Conservation (phyloP, 2,888 invertebrate species). For the Oscheius sp. region DNA sequence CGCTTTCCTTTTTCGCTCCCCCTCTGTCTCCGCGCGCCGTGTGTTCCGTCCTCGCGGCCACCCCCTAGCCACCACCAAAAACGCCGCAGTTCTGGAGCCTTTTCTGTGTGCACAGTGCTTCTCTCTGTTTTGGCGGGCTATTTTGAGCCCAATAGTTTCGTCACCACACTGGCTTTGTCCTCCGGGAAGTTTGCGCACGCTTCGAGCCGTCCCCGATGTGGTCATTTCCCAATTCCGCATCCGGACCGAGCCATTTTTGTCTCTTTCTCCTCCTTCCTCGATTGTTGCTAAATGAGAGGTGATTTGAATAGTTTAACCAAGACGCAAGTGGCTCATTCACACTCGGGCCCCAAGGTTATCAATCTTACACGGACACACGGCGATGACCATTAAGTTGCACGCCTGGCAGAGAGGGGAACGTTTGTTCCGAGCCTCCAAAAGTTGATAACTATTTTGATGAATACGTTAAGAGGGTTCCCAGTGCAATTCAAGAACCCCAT, state of each 20-base stretch:
- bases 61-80: slow-evolving; percentile 10
- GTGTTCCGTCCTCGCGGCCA: slow-evolving; percentile 21
- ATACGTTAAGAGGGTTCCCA: too few relatives aligned
- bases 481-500: too few relatives aligned
- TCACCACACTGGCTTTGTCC: slow-evolving; percentile 29
- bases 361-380: slow-evolving; percentile 14
- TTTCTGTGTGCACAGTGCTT: slow-evolving; percentile 36
- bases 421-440: background rate
- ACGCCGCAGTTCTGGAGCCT: too few relatives aligned
- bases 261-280: too few relatives aligned
- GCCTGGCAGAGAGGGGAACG: slow-evolving; percentile 10
- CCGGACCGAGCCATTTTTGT: background rate
- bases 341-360: background rate
- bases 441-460: too few relatives aligned
- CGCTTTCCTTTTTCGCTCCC: slow-evolving; percentile 14
- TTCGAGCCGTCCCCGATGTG: background rate
- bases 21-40: background rate
- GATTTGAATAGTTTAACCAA: background rate
- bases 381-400: too few relatives aligned
- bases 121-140: slow-evolving; percentile 34
- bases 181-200: slow-evolving; percentile 40
- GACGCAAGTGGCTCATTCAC: background rate
- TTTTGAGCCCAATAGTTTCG: slow-evolving; percentile 34
- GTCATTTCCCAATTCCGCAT: slow-evolving; percentile 40
- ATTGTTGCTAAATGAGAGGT: background rate